These are phyloP conservation scores for Huso huso DNA, from an alignment of 2,797 vertebrate genomes.

Conservation along the genomic window DNA sequence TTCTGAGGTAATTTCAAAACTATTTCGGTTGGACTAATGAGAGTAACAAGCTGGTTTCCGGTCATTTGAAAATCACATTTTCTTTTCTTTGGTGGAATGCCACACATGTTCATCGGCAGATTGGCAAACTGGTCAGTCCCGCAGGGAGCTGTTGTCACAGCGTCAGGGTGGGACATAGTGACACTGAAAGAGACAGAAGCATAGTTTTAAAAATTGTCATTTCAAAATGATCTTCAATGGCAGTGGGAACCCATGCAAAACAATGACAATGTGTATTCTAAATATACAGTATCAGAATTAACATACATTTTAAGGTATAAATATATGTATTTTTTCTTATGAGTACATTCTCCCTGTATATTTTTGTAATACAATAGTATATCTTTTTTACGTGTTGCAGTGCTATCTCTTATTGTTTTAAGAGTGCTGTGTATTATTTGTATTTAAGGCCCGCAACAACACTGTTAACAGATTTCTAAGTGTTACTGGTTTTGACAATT, in stretches of 20 bases:
- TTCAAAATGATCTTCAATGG: constrained; percentile 42
- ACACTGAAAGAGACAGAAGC: not conserved
- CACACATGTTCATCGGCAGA: constrained; percentile 1
- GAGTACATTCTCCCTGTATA: too few species aligned
- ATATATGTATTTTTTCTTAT: constrained; percentile 29
- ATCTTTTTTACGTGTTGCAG: too few species aligned
- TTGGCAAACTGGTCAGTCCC: constrained; percentile 33
- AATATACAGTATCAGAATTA: constrained; percentile 39
- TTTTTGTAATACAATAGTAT: too few species aligned
- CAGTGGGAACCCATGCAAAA: constrained; percentile 53
- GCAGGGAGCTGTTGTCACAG: constrained; percentile 42
- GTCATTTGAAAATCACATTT: constrained; percentile 6
- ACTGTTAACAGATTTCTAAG: too few species aligned
- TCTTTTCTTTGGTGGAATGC: constrained; percentile 20
- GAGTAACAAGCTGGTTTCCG: not conserved
- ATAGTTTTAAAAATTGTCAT: constrained; percentile 28
- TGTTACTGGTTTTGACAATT: too few species aligned
- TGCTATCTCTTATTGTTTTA: too few species aligned
- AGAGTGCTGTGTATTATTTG: too few species aligned
- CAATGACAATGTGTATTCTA: constrained; percentile 33
- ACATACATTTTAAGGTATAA: constrained; percentile 51
- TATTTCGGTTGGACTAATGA: constrained; percentile 21
- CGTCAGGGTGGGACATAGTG: not conserved
- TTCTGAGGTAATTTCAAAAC: constrained; percentile 31
- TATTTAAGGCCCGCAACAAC: too few species aligned